Percentiles rank a stretch among this genome's conserved stretches.
Evolutionary conservation across 1,140 invertebrate genomes (phyloP).

Genomic region (Arion vulgaris): DNA sequence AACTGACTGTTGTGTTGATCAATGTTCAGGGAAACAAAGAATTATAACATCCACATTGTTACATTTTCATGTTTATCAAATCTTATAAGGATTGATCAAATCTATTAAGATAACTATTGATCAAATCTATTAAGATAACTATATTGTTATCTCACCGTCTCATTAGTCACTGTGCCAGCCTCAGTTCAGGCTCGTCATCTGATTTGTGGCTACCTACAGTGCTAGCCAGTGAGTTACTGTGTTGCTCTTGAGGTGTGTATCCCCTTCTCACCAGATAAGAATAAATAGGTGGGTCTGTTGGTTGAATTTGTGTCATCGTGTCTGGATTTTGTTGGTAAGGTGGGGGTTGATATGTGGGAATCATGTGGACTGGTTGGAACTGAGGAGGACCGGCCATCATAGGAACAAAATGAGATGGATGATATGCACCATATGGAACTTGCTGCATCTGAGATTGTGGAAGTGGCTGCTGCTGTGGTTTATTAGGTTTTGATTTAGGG

Average conservation of each 20-base stretch:
- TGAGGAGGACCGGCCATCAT: constrained; percentile 23
- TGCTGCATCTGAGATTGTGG: constrained; percentile 23
- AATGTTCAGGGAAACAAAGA: too few relatives aligned
- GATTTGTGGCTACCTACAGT: neutral
- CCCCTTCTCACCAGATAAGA: constrained; percentile 58
- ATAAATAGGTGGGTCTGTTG: constrained; percentile 53
- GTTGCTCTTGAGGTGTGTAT: constrained; percentile 47
- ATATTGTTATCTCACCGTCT: too few relatives aligned
- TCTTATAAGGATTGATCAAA: too few relatives aligned
- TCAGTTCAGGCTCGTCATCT: constrained; percentile 11
- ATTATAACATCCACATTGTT: too few relatives aligned
- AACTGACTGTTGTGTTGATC: too few relatives aligned
- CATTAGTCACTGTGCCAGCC: constrained; percentile 19
- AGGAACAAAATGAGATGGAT: constrained; percentile 22
- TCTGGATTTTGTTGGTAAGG: constrained; percentile 33
- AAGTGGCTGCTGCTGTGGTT: neutral
- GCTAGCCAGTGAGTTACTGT: neutral
- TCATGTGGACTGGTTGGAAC: constrained; percentile 22
- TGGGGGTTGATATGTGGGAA: constrained; percentile 38
- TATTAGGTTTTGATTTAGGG: neutral
- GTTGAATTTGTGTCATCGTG: constrained; percentile 23
- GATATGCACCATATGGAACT: constrained; percentile 7
- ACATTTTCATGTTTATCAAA: too few relatives aligned
- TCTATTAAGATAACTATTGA: too few relatives aligned
- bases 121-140: too few relatives aligned